Evolutionary conservation across 2,888 invertebrate genomes (phyloP).

Genomic region (Sepiola atlantica): DNA sequence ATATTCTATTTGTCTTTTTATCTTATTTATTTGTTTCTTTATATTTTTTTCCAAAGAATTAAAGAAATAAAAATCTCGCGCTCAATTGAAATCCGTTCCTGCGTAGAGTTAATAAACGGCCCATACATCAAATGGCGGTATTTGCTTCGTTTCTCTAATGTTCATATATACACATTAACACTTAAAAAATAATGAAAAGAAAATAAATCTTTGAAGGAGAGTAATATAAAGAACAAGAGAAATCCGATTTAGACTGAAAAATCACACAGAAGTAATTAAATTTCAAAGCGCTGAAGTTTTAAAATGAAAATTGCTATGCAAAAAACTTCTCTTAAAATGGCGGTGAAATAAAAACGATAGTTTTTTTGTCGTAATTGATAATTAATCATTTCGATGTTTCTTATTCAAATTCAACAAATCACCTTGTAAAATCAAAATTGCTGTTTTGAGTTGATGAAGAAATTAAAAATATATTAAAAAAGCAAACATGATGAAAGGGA

Average conservation of each 20-base stretch:
- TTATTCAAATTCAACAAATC: neutral
- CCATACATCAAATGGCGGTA: neutral
- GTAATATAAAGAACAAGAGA: neutral
- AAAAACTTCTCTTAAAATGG: neutral
- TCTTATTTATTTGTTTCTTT: neutral
- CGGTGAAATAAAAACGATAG: neutral
- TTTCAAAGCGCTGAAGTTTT: neutral
- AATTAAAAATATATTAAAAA: neutral
- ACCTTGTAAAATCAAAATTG: neutral
- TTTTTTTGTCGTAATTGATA: neutral
- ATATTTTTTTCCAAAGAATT: neutral
- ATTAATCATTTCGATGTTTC: neutral
- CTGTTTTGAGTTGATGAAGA: neutral
- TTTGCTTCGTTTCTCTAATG: neutral
- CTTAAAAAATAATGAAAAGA: neutral
- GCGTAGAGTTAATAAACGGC: neutral
- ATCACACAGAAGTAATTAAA: neutral
- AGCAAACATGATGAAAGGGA: neutral
- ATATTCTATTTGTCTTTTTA: neutral
- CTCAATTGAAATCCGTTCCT: neutral
- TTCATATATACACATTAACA: constrained; percentile 16
- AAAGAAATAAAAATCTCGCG: neutral
- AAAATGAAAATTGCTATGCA: neutral
- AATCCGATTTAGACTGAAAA: neutral
- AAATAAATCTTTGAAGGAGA: constrained; percentile 3